Evolutionary conservation across 92 coral and sea anemone genomes (phyloP).

Genomic region (Pocillopora meandrina): DNA sequence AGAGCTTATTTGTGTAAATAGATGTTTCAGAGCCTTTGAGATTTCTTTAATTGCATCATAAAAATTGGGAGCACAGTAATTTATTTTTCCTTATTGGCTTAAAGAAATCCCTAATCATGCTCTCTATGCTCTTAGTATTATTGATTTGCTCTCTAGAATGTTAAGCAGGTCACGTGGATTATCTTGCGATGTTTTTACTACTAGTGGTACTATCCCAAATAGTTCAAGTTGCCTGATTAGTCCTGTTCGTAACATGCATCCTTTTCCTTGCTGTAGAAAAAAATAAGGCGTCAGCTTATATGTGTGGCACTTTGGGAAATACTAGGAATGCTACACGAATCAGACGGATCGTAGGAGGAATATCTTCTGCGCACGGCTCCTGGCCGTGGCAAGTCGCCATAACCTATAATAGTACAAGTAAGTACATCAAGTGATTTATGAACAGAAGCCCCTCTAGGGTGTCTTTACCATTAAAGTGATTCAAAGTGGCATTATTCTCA

Average conservation of each 20-base stretch:
- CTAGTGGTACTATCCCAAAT: not conserved
- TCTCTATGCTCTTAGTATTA: no score
- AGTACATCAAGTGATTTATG: not conserved
- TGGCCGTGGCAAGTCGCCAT: constrained; percentile 97
- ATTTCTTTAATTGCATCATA: no score
- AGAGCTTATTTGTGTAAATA: no score
- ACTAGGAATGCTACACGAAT: constrained; percentile 67
- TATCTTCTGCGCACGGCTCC: constrained; percentile 57
- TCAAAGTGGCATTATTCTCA: no score
- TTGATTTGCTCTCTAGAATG: no score
- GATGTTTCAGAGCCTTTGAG: no score
- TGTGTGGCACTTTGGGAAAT: constrained; percentile 75
- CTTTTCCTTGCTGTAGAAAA: constrained; percentile 35
- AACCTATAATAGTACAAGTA: constrained; percentile 48
- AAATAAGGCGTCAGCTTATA: constrained; percentile 31
- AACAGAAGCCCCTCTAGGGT: not conserved
- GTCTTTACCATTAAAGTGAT: no score
- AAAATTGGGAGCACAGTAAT: no score
- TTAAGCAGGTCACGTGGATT: no score
- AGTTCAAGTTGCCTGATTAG: not conserved
- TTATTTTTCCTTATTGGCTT: no score
- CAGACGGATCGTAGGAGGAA: constrained; percentile 86
- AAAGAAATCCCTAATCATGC: no score
- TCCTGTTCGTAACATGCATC: no score
- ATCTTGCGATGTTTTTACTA: not conserved